phyloP scores from a whole-genome alignment of 2,888 invertebrate species.

The Sesia apiformis region DNA sequence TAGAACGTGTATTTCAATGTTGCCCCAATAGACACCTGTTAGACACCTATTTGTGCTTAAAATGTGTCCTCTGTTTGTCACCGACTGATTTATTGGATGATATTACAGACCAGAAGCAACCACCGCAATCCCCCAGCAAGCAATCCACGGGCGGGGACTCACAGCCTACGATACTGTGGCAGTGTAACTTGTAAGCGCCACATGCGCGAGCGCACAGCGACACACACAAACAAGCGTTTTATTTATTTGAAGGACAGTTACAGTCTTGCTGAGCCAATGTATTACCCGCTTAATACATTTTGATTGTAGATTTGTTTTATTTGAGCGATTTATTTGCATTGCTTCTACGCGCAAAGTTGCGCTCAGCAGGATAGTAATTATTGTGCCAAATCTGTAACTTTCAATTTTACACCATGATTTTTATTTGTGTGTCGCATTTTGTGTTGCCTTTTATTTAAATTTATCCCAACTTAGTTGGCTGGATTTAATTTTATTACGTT shows the following conservation, averaged over 20 bases:
- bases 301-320: background rate
- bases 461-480: constrained; percentile 68
- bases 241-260: constrained; percentile 32
- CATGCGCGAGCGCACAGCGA: constrained; percentile 15
- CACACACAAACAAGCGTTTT: constrained; percentile 19
- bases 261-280: constrained; percentile 40
- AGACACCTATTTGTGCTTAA: no score
- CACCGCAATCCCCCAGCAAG: constrained; percentile 85
- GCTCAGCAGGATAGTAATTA: constrained; percentile 46
- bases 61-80: no score
- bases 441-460: constrained; percentile 41
- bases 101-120: constrained; percentile 89
- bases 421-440: constrained; percentile 43
- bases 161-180: constrained; percentile 99
- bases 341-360: constrained; percentile 8
- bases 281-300: constrained; percentile 1
- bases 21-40: no score
- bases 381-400: constrained; percentile 39
- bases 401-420: background rate
- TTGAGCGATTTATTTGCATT: background rate
- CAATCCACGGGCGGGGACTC: constrained; percentile 85
- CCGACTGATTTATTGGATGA: no score
- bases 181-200: constrained; percentile 91
- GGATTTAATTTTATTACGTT: constrained; percentile 37
- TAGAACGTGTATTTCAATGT: no score